phyloP scores from a whole-genome alignment of 2,797 vertebrate genomes.

The Protosalanx chinensis region DNA sequence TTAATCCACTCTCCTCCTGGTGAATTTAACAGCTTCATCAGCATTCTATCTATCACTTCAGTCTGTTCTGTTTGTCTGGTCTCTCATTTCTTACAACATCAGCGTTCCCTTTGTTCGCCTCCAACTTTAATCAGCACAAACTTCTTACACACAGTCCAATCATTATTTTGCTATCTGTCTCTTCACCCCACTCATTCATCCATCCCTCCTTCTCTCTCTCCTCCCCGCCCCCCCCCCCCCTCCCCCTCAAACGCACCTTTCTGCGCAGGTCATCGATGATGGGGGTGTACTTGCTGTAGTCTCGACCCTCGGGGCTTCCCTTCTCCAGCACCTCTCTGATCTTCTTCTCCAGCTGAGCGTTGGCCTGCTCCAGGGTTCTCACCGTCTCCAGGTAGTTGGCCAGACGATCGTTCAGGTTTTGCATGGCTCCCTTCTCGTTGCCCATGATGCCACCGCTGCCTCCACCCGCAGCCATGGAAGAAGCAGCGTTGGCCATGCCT shows the following conservation, averaged over 20 bases:
- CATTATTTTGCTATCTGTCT: background rate
- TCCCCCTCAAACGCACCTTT: constrained; percentile 70
- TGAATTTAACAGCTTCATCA: background rate
- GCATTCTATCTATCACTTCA: background rate
- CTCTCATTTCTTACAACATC: background rate
- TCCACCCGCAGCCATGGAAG: constrained; percentile 14
- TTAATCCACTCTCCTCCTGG: background rate
- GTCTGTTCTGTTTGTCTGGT: background rate
- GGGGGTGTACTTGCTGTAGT: constrained; percentile 81
- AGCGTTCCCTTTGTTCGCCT: background rate
- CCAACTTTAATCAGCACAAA: background rate
- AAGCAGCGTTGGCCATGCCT: constrained; percentile 10
- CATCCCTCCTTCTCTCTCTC: background rate
- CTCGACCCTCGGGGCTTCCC: constrained; percentile 74
- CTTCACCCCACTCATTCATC: too few species aligned
- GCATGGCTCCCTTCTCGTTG: constrained; percentile 88
- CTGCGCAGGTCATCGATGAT: constrained; percentile 81
- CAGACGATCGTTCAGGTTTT: constrained; percentile 87
- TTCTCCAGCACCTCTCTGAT: constrained; percentile 83
- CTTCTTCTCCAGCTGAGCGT: constrained; percentile 80
- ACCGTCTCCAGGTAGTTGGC: constrained; percentile 86
- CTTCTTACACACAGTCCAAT: background rate
- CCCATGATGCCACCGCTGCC: constrained; percentile 58
- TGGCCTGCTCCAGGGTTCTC: constrained; percentile 81
- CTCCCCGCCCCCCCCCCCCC: background rate